A percentile compares a stretch with the other conserved stretches of the same genome.
phyloP scores from a whole-genome alignment of 2,888 invertebrate genomes.

The Ganaspis brasiliensis region DNA sequence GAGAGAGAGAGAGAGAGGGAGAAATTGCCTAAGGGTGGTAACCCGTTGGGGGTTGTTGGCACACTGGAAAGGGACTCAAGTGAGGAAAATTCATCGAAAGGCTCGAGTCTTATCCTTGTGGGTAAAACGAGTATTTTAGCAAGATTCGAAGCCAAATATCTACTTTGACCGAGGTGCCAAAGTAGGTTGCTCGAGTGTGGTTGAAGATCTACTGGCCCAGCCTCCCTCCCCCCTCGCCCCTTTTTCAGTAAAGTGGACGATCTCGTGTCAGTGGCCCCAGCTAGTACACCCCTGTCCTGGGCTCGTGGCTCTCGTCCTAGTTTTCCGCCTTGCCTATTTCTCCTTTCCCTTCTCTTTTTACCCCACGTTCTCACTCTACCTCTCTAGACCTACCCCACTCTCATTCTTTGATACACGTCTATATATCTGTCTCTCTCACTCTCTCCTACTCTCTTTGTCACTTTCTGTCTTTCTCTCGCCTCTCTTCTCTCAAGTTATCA shows the following conservation, averaged over 20 bases:
- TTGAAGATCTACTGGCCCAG: slow-evolving; percentile 61
- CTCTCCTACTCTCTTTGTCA: not conserved
- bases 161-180: slow-evolving; percentile 60
- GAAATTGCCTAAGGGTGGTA: slow-evolving; percentile 51
- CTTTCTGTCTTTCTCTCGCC: slow-evolving; percentile 19
- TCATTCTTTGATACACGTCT: slow-evolving; percentile 36
- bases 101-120: slow-evolving; percentile 17
- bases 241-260: slow-evolving; percentile 67
- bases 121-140: slow-evolving; percentile 23
- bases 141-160: slow-evolving; percentile 37
- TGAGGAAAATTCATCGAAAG: slow-evolving; percentile 32
- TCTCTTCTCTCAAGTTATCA: slow-evolving; percentile 48
- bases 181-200: slow-evolving; percentile 69
- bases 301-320: slow-evolving; percentile 64
- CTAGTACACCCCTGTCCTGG: slow-evolving; percentile 69
- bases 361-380: slow-evolving; percentile 44
- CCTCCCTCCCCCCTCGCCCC: slow-evolving; percentile 55
- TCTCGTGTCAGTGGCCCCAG: slow-evolving; percentile 73
- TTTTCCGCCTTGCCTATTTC: slow-evolving; percentile 56
- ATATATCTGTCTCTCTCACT: slow-evolving; percentile 42
- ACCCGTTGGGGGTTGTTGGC: not conserved
- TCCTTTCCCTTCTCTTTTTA: slow-evolving; percentile 53
- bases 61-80: slow-evolving; percentile 17
- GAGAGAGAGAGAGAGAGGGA: slow-evolving; percentile 55
- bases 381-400: slow-evolving; percentile 29